phyloP scores from a whole-genome alignment of 2,113 vertebrate genomes.

The Leptobrachium leishanense region DNA sequence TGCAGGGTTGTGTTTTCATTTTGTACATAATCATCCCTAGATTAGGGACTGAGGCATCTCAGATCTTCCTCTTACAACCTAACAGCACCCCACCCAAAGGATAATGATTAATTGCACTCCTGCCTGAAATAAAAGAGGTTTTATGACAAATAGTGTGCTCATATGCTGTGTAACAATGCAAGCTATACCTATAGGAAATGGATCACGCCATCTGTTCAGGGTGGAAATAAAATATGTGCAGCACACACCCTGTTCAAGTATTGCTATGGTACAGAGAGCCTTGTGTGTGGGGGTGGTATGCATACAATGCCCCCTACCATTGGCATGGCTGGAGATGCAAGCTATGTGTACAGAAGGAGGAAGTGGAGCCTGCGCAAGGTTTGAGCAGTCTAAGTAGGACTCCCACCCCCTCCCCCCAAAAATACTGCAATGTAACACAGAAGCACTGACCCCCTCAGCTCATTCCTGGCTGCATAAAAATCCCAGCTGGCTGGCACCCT shows the following conservation, averaged over 20 bases:
- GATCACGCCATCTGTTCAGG: neutral
- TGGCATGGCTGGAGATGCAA: neutral
- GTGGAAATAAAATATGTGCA: neutral
- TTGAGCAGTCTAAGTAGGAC: neutral
- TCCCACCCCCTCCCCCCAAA: conserved; percentile 2
- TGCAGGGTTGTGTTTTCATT: neutral
- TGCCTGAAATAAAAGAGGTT: neutral
- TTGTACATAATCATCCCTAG: conserved; percentile 18
- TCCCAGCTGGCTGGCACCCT: too few species aligned
- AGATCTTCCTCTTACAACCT: conserved; percentile 13
- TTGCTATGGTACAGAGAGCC: neutral
- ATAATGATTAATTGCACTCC: conserved; percentile 23
- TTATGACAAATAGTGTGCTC: neutral
- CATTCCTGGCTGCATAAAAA: neutral
- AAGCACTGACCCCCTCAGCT: neutral
- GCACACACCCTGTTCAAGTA: neutral
- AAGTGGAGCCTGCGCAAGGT: conserved; percentile 20
- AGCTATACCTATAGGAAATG: neutral
- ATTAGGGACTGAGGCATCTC: conserved; percentile 7
- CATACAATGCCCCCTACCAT: neutral
- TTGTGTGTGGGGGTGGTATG: neutral
- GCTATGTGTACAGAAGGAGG: conserved; percentile 3
- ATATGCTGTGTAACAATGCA: neutral
- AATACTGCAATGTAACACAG: conserved; percentile 37
- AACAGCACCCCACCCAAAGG: conserved; percentile 39